These are phyloP conservation scores for Heterodera carotae DNA, from an alignment of 1,140 invertebrate species.

Conservation along the genomic window DNA sequence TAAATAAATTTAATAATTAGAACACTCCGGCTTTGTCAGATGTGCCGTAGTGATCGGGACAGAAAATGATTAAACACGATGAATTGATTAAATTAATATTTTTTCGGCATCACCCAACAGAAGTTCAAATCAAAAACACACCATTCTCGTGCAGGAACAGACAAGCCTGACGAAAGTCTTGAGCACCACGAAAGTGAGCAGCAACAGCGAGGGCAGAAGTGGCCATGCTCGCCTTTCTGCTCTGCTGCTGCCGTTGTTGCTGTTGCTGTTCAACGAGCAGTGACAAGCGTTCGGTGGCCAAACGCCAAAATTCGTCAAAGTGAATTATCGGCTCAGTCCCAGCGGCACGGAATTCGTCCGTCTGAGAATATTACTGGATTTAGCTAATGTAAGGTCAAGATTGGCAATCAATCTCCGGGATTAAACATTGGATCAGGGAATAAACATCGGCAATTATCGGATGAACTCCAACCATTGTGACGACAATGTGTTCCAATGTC, in stretches of 20 bases:
- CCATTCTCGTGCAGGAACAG: slow-evolving; percentile 96
- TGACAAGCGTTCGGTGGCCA: slow-evolving; percentile 69
- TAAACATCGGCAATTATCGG: slow-evolving; percentile 6
- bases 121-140: slow-evolving; percentile 56
- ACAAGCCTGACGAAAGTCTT: slow-evolving; percentile 90
- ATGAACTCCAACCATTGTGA: slow-evolving; percentile 20
- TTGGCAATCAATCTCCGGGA: too few relatives aligned
- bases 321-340: slow-evolving; percentile 83
- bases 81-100: neutral
- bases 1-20: too few relatives aligned
- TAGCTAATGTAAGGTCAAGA: too few relatives aligned
- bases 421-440: neutral
- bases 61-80: neutral
- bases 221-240: neutral
- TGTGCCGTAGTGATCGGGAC: neutral
- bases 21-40: too few relatives aligned
- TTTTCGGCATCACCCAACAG: too few relatives aligned
- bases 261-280: slow-evolving; percentile 70
- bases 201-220: neutral
- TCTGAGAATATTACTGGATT: too few relatives aligned
- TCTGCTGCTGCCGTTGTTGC: slow-evolving; percentile 3
- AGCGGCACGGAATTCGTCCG: slow-evolving; percentile 63
- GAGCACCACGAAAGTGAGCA: slow-evolving; percentile 78
- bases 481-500: slow-evolving; percentile 80
- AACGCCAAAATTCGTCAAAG: slow-evolving; percentile 78